Conservation (phyloP, 1,140 invertebrate genomes). For the Euwallacea fornicatus region DNA sequence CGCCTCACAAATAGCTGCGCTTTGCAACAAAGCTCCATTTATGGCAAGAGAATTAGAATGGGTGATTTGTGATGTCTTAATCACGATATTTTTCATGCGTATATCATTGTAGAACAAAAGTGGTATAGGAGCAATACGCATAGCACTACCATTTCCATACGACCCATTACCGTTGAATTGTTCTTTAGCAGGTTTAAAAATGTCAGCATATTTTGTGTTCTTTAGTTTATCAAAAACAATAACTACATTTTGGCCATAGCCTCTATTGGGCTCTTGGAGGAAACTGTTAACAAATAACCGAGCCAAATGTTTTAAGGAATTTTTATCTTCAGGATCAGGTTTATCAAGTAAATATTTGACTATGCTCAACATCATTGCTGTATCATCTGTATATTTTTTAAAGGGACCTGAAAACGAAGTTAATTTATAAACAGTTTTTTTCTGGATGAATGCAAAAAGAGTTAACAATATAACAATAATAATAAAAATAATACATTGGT, state of each 20-base stretch:
- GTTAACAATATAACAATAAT: too few relatives aligned
- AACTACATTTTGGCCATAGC: constrained; percentile 67
- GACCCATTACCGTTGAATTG: constrained; percentile 75
- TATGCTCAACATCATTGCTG: constrained; percentile 71
- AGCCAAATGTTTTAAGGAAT: constrained; percentile 58
- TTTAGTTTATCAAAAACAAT: constrained; percentile 67
- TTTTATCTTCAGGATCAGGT: constrained; percentile 55
- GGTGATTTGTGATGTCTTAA: constrained; percentile 63
- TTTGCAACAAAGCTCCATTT: constrained; percentile 69
- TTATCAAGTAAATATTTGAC: constrained; percentile 67
- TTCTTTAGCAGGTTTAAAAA: constrained; percentile 65
- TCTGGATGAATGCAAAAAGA: too few relatives aligned
- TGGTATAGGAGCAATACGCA: constrained; percentile 73
- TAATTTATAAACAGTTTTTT: background rate
- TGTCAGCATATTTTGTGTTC: constrained; percentile 62
- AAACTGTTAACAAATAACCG: constrained; percentile 69
- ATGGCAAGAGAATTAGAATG: constrained; percentile 68
- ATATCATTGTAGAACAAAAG: constrained; percentile 63
- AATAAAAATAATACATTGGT: too few relatives aligned
- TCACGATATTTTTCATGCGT: constrained; percentile 58
- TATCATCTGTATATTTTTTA: constrained; percentile 74
- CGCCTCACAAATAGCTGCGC: constrained; percentile 61
- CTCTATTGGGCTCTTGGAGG: constrained; percentile 64
- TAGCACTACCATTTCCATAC: constrained; percentile 78
- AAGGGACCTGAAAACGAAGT: constrained; percentile 56